phyloP scores from a whole-genome alignment of 1,140 invertebrate species.

The Drosophila watanabei region DNA sequence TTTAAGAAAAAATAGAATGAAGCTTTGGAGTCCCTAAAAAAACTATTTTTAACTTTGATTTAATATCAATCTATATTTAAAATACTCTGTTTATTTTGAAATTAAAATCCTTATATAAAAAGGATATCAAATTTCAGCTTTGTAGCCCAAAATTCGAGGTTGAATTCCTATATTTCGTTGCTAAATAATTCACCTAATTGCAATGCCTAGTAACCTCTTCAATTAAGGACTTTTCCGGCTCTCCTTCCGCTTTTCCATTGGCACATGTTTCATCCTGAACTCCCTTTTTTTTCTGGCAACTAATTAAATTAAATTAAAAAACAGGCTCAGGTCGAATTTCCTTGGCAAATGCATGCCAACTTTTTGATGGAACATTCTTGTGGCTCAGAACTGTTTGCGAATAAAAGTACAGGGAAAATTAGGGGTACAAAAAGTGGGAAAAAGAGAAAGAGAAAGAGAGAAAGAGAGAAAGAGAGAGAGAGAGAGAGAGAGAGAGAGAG shows the following conservation, averaged over 20 bases:
- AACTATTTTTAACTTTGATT: neutral
- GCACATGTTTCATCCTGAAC: slow-evolving; percentile 2
- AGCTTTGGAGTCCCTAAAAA: neutral
- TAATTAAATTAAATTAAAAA: slow-evolving; percentile 34
- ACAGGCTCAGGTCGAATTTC: slow-evolving; percentile 4
- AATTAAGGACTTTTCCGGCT: slow-evolving; percentile 4
- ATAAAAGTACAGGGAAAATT: slow-evolving; percentile 14
- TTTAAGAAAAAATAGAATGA: neutral
- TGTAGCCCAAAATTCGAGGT: neutral
- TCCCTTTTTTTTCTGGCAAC: neutral
- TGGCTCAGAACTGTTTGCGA: slow-evolving; percentile 4
- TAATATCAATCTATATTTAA: neutral
- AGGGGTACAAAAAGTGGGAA: neutral
- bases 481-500: too few relatives aligned
- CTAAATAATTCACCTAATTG: slow-evolving; percentile 7
- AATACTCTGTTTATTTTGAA: neutral
- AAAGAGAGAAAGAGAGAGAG: too few relatives aligned
- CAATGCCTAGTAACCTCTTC: slow-evolving; percentile 7
- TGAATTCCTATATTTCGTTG: neutral
- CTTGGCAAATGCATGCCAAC: slow-evolving; percentile 17
- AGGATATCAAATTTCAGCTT: neutral
- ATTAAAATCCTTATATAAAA: neutral
- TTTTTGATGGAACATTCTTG: slow-evolving; percentile 24
- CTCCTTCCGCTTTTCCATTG: neutral
- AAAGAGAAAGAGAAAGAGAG: neutral